Evolutionary conservation across 2,888 invertebrate species (phyloP).

Genomic region (Ophion obscuratus): DNA sequence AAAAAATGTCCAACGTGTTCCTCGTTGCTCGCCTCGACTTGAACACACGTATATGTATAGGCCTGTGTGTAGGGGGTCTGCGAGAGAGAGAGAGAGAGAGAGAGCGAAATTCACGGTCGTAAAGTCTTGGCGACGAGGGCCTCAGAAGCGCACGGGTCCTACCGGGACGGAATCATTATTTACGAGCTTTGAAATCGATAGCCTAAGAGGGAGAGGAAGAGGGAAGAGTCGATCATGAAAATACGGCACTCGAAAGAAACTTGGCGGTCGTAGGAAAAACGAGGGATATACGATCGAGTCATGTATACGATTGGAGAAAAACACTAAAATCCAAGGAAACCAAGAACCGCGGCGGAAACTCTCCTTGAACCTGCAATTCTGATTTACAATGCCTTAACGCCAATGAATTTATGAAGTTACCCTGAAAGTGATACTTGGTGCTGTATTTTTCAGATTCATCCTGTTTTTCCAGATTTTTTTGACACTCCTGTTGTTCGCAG

Average conservation of each 20-base stretch:
- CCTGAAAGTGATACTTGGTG: conserved; percentile 3
- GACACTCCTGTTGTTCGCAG: too few relatives aligned
- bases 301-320: conserved; percentile 23
- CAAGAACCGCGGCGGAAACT: conserved; percentile 30
- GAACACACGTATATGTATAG: conserved; percentile 18
- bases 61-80: not conserved
- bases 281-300: conserved; percentile 44
- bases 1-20: conserved; percentile 24
- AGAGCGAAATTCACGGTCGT: conserved; percentile 58
- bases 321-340: conserved; percentile 29
- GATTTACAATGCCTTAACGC: conserved; percentile 49
- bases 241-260: conserved; percentile 70
- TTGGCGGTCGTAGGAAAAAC: conserved; percentile 67
- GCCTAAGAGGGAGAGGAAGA: conserved; percentile 66
- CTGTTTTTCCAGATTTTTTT: not conserved
- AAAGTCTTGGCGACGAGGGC: conserved; percentile 65
- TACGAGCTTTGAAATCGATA: conserved; percentile 82
- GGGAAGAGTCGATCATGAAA: conserved; percentile 77
- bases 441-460: not conserved
- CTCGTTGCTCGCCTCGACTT: conserved; percentile 30
- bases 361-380: conserved; percentile 45
- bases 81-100: conserved; percentile 31
- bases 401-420: conserved; percentile 36
- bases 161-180: conserved; percentile 75
- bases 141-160: conserved; percentile 47